Percentiles rank a stretch among this genome's conserved stretches.
phyloP scores from a whole-genome alignment of 1,140 invertebrate species.

The Orussus abietinus region DNA sequence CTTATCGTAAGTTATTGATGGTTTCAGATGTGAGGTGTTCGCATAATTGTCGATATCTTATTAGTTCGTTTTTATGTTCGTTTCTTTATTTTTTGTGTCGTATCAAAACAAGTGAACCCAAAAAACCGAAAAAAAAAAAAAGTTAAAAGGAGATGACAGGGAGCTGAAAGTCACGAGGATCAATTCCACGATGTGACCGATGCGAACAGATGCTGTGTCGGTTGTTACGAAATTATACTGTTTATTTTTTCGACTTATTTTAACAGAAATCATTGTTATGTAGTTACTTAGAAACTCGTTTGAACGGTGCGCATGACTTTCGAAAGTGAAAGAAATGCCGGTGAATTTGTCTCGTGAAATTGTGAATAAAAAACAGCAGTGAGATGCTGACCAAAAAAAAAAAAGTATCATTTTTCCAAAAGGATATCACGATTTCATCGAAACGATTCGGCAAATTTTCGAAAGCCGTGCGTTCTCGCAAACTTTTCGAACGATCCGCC shows the following conservation, averaged over 20 bases:
- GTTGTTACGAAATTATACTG: conserved; percentile 32
- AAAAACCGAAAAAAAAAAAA: conserved; percentile 18
- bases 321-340: conserved; percentile 8
- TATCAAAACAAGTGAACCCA: conserved; percentile 17
- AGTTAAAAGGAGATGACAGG: conserved; percentile 6
- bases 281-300: conserved; percentile 27
- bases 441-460: conserved; percentile 16
- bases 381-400: conserved; percentile 8
- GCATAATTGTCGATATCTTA: conserved; percentile 5
- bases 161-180: not conserved
- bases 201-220: conserved; percentile 24
- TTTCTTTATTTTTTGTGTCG: conserved; percentile 20
- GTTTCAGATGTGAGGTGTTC: too few relatives aligned
- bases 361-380: conserved; percentile 1
- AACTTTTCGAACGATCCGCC: conserved; percentile 23
- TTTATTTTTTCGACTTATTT: conserved; percentile 28
- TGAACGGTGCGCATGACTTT: conserved; percentile 10
- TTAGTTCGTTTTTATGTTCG: conserved; percentile 8
- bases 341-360: conserved; percentile 4
- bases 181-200: conserved; percentile 7
- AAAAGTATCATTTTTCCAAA: conserved; percentile 19
- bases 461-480: conserved; percentile 20
- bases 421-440: conserved; percentile 11
- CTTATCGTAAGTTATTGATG: too few relatives aligned
- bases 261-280: conserved; percentile 38